A percentile compares a stretch with the other conserved stretches of the same genome.
Conservation (phyloP, 2,888 invertebrate genomes). For the Himalopsyche kuldschensis region DNA sequence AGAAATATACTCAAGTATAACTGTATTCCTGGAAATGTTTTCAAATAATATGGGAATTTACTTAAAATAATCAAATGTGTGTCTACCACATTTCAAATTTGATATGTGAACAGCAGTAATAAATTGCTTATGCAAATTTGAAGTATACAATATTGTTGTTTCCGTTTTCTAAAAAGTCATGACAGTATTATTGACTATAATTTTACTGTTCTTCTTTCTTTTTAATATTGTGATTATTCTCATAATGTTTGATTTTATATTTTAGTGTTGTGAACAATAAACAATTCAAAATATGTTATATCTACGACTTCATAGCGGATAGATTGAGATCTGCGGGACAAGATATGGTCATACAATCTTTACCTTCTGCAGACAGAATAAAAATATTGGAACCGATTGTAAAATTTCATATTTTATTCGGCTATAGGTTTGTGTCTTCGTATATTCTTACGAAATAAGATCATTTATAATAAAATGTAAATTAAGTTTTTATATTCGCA, state of each 20-base stretch:
- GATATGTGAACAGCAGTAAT: too few relatives aligned
- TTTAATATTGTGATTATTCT: background rate
- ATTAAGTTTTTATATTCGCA: too few relatives aligned
- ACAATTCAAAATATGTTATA: slow-evolving; percentile 54
- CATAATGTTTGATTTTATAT: slow-evolving; percentile 35
- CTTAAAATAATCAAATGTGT: too few relatives aligned
- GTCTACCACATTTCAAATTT: too few relatives aligned
- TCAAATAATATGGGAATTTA: too few relatives aligned
- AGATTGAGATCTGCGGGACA: slow-evolving; percentile 75
- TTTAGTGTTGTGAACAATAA: slow-evolving; percentile 49
- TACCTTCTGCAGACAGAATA: slow-evolving; percentile 58
- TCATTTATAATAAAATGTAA: too few relatives aligned
- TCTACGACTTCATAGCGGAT: slow-evolving; percentile 78
- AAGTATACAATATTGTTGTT: background rate
- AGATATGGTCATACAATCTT: slow-evolving; percentile 75
- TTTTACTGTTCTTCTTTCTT: background rate
- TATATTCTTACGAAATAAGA: background rate
- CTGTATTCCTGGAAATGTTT: too few relatives aligned
- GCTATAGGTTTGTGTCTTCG: slow-evolving; percentile 62
- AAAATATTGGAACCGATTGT: slow-evolving; percentile 73
- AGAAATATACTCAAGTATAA: too few relatives aligned
- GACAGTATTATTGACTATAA: too few relatives aligned
- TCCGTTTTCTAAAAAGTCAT: background rate
- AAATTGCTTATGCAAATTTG: background rate
- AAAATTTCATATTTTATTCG: slow-evolving; percentile 71